These are phyloP conservation scores for Tragelaphus scriptus DNA, from an alignment of 2,113 vertebrate genomes.

Conservation along the genomic window DNA sequence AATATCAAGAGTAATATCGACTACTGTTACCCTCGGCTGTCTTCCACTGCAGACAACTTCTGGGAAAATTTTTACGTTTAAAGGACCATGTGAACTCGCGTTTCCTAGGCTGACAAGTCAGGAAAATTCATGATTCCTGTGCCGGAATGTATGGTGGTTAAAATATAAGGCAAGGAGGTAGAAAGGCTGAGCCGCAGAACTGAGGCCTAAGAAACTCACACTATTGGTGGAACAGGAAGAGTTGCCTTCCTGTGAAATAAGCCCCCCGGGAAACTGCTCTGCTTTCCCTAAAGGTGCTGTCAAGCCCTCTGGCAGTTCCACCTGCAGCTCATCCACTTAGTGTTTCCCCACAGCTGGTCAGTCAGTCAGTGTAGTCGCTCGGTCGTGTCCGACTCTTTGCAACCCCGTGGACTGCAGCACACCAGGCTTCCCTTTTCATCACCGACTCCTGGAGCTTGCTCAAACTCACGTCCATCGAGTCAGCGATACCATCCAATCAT, in stretches of 20 bases:
- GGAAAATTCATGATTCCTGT: background rate
- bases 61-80: slow-evolving; percentile 7
- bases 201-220: background rate
- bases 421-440: background rate
- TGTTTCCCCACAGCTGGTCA: background rate
- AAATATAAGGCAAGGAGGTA: background rate
- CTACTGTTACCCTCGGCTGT: background rate
- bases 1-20: background rate
- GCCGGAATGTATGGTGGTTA: background rate
- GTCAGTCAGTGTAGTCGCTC: background rate
- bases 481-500: background rate
- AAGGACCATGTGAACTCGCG: background rate
- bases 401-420: background rate
- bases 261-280: background rate
- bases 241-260: background rate
- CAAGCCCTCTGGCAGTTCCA: background rate
- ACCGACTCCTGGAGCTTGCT: background rate
- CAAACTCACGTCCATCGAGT: background rate
- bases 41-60: background rate
- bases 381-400: background rate
- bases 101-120: slow-evolving; percentile 1
- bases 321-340: fast-evolving
- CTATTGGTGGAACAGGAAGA: background rate
- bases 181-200: background rate
- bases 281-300: background rate